Conservation (phyloP, 2,113 vertebrate genomes). For the Rhinolophus sinicus region DNA sequence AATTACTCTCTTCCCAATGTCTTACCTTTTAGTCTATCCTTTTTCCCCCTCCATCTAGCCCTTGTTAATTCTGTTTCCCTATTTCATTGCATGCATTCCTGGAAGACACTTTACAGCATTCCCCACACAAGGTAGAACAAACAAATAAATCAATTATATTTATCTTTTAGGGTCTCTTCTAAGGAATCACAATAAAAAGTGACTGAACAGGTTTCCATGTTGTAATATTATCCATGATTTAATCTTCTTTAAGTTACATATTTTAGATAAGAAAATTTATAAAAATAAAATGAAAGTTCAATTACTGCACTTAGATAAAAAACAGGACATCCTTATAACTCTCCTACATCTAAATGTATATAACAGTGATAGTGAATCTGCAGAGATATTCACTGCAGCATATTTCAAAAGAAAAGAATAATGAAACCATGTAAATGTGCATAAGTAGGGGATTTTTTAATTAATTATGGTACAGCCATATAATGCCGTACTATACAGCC, state of each 20-base stretch:
- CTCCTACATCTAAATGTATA: not conserved
- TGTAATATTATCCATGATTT: not conserved
- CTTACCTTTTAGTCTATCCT: not conserved
- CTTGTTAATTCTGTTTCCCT: not conserved
- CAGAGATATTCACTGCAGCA: not conserved
- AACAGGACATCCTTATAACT: not conserved
- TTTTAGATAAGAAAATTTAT: not conserved
- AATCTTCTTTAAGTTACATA: not conserved
- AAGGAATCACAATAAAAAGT: slow-evolving; percentile 28
- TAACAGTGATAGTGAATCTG: not conserved
- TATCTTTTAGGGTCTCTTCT: not conserved
- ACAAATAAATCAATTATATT: not conserved
- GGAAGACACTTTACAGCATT: not conserved
- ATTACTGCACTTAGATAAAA: not conserved
- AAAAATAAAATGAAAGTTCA: not conserved
- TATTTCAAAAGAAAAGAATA: slow-evolving; percentile 30
- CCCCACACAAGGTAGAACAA: not conserved
- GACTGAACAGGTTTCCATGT: not conserved
- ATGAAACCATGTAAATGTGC: not conserved
- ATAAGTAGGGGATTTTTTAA: not conserved
- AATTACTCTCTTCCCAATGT: not conserved
- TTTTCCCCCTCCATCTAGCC: not conserved
- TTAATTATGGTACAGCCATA: not conserved
- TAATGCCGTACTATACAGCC: not conserved
- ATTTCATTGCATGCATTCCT: not conserved